Evolutionary conservation across 2,888 invertebrate genomes (phyloP).

Genomic region (Conchocele bisecta): DNA sequence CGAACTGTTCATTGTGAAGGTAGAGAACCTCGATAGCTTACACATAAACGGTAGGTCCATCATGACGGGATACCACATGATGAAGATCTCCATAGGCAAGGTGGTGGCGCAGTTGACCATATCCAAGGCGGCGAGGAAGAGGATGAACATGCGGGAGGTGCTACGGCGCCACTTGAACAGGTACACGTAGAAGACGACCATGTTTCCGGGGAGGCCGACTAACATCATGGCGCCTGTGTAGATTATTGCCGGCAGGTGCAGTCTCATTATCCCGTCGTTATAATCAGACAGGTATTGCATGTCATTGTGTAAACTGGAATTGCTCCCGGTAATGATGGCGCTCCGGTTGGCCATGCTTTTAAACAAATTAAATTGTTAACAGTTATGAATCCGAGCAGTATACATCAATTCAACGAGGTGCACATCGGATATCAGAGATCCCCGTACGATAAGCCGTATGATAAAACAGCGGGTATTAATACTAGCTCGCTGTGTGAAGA

Average conservation of each 20-base stretch:
- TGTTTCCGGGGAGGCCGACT: slow-evolving; percentile 54
- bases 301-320: no score
- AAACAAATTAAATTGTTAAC: no score
- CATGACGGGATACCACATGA: slow-evolving; percentile 33
- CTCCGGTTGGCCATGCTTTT: no score
- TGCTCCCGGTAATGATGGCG: no score
- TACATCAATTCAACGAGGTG: no score
- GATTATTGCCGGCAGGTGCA: slow-evolving; percentile 40
- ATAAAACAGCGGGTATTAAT: no score
- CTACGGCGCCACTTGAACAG: slow-evolving; percentile 47
- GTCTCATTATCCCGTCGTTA: not conserved
- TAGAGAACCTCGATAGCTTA: slow-evolving; percentile 51
- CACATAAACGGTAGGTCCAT: slow-evolving; percentile 41
- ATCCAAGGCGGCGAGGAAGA: slow-evolving; percentile 49
- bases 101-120: slow-evolving; percentile 49
- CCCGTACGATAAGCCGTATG: no score
- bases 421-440: no score
- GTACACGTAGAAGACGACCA: slow-evolving; percentile 50
- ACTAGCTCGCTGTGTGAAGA: no score
- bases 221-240: slow-evolving; percentile 46
- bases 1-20: slow-evolving; percentile 52
- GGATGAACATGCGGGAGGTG: slow-evolving; percentile 48
- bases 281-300: no score
- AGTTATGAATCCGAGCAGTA: no score
- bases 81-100: slow-evolving; percentile 53